phyloP scores from a whole-genome alignment of 1,140 invertebrate genomes.

The Microplitis mediator region DNA sequence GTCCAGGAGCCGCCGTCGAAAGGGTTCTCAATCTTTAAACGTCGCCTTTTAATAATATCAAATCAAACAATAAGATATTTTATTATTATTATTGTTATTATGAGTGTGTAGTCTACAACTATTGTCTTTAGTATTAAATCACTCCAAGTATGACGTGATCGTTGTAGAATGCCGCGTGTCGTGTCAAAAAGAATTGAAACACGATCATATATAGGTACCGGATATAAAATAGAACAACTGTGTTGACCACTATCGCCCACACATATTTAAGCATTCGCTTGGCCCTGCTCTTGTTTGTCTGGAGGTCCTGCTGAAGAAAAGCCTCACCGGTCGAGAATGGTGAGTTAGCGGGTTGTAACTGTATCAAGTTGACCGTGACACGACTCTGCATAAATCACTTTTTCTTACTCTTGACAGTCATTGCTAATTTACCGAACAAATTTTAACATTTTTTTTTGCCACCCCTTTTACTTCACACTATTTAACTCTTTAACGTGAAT shows the following conservation, averaged over 20 bases:
- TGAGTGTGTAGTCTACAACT: too few relatives aligned
- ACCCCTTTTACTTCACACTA: too few relatives aligned
- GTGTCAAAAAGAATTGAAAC: too few relatives aligned
- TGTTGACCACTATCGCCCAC: slow-evolving; percentile 15
- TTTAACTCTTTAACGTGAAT: too few relatives aligned
- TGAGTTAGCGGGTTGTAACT: slow-evolving; percentile 59
- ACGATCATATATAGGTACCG: not conserved
- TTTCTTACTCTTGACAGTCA: slow-evolving; percentile 21
- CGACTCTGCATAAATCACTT: slow-evolving; percentile 57
- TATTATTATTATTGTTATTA: too few relatives aligned
- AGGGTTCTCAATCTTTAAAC: slow-evolving; percentile 33
- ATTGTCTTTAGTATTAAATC: too few relatives aligned
- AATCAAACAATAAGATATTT: too few relatives aligned
- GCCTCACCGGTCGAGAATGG: slow-evolving; percentile 29
- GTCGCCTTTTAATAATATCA: not conserved
- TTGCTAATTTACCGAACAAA: not conserved
- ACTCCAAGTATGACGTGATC: too few relatives aligned
- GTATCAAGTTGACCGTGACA: slow-evolving; percentile 60
- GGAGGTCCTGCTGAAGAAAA: slow-evolving; percentile 9
- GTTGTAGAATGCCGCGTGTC: too few relatives aligned
- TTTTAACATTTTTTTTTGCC: not conserved
- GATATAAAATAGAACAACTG: not conserved
- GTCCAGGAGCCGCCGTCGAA: slow-evolving; percentile 29
- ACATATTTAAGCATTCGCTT: not conserved
- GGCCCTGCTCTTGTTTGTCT: not conserved